Evolutionary conservation across 2,797 vertebrate species (phyloP).

Genomic region (Ciconia nigra): DNA sequence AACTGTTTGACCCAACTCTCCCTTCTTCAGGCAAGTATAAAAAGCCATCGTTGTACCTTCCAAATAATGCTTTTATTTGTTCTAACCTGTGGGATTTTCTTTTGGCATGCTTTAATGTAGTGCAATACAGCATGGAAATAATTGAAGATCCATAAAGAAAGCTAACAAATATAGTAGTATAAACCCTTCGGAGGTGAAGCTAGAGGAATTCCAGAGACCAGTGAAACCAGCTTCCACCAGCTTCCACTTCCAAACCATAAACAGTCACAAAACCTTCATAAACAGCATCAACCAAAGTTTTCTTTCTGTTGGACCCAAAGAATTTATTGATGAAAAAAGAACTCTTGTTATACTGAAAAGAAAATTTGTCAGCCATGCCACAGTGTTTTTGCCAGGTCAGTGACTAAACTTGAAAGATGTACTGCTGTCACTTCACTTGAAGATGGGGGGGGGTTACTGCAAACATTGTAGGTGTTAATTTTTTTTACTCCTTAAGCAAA

Average conservation of each 20-base stretch:
- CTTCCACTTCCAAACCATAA: neutral
- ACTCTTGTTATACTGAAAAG: neutral
- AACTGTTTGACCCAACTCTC: neutral
- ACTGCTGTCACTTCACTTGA: neutral
- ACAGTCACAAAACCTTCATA: neutral
- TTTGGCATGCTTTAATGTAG: neutral
- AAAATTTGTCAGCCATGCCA: neutral
- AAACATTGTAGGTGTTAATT: neutral
- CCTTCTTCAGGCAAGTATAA: neutral
- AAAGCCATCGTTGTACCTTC: neutral
- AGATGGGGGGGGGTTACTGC: neutral
- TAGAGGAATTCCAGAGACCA: neutral
- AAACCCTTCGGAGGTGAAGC: neutral
- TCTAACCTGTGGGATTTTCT: neutral
- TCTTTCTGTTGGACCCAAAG: neutral
- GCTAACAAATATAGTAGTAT: neutral
- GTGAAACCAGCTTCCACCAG: neutral
- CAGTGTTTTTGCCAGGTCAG: neutral
- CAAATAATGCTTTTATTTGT: neutral
- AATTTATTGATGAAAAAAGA: neutral
- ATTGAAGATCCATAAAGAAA: neutral
- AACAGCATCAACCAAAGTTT: neutral
- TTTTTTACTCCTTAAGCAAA: conserved; percentile 5
- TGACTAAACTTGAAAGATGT: neutral
- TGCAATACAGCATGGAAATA: neutral